A percentile compares a stretch with the other conserved stretches of the same genome.
Evolutionary conservation across 2,113 vertebrate genomes (phyloP).

Genomic region (Taxidea taxus): DNA sequence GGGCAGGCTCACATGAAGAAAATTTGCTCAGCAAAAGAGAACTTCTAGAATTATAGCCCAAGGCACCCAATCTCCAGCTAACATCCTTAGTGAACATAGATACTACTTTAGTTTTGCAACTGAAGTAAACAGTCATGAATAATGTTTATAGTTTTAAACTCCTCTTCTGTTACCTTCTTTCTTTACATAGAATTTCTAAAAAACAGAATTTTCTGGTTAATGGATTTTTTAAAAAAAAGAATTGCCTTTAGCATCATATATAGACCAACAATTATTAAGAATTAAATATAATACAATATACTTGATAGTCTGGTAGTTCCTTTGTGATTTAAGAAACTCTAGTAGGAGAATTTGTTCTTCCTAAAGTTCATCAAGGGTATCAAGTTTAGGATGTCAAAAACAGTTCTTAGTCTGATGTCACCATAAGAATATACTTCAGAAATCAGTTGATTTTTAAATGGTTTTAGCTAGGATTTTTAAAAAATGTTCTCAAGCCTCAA

Average conservation of each 20-base stretch:
- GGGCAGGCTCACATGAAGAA: not conserved
- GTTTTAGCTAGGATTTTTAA: not conserved
- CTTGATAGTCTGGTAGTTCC: not conserved
- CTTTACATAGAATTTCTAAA: not conserved
- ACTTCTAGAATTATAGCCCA: not conserved
- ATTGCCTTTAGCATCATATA: not conserved
- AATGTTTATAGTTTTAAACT: not conserved
- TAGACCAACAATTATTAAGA: not conserved
- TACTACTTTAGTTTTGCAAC: not conserved
- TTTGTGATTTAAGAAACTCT: slow-evolving; percentile 12
- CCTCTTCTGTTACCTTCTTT: not conserved
- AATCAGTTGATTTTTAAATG: not conserved
- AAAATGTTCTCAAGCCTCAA: not conserved
- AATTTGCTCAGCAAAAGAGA: not conserved
- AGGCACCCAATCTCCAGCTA: not conserved
- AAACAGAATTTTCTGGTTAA: not conserved
- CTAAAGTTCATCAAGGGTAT: not conserved
- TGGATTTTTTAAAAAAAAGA: not conserved
- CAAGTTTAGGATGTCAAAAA: not conserved
- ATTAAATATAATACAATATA: slow-evolving; percentile 29
- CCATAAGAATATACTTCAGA: not conserved
- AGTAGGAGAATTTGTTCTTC: not conserved
- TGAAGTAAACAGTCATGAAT: not conserved
- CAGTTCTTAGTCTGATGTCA: not conserved
- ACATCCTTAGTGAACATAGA: not conserved